Evolutionary conservation across 37 sponge, comb jelly and placozoan genomes (phyloP), one percentile per base, ranked within the genome.

Genomic region (Ephydatia muelleri): DNA sequence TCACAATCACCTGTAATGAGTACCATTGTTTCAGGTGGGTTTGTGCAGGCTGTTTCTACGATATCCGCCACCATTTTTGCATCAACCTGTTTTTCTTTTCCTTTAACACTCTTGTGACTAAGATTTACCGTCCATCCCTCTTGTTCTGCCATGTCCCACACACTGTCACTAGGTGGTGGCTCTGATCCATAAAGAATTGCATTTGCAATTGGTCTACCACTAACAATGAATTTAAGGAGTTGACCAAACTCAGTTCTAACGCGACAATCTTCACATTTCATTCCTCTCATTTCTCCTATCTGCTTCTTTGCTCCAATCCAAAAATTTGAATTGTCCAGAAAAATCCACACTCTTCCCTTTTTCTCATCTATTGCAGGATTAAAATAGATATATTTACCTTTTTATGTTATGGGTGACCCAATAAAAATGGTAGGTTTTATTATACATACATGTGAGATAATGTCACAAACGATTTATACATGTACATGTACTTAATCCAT

Each of bases 81-180:
- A 38, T 87, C 82, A n/a, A 87, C 77, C 67, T 75, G 27, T 30
- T 87, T 87, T 71, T 81, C 88, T 67, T 81, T 81, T 5, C 72
- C 80, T 57, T 75, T 86, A 30, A 49, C 5, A 25, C 19, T 29
- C 35, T 79, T 39, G n/a, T 76, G 38, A 30, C 25, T 73, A 0
- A 27, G 29, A 12, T 64, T 29, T 32, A 87, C 82, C 22, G 65
- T 49, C 81, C 81, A 87, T n/a, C 70, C 70, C 0, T 80, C 43
- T 47, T 80, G n/a, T 28, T 64, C 30, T 25, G 75, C 65, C 65
- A 80, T 79, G 4, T 79, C 67, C 86, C 86, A 86, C 16, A 80
- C 80, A 16, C 36, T 76, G 39, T 84, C 84, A 9, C 49, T 40
- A 2, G 35, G 38, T 26, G 86, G 88, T 67, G 88, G 88, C 57